A percentile compares a stretch with the other conserved stretches of the same genome.
phyloP scores from a whole-genome alignment of 2,888 invertebrate species.

The Pandemis corylana region DNA sequence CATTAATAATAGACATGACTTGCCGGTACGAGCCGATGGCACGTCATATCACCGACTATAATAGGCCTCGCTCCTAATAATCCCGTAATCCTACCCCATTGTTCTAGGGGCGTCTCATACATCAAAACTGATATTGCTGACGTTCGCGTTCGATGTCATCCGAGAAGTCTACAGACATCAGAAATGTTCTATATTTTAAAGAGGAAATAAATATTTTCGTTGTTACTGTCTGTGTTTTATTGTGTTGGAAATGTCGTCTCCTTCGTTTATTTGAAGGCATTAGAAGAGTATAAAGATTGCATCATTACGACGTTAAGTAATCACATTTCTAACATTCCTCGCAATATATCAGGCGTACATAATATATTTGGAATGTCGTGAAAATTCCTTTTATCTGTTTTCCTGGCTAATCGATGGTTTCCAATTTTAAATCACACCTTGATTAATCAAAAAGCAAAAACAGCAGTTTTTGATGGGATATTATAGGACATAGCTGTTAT shows the following conservation, averaged over 20 bases:
- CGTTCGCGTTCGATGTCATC: constrained; percentile 19
- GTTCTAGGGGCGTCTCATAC: constrained; percentile 43
- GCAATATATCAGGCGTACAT: no score
- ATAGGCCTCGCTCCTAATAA: constrained; percentile 13
- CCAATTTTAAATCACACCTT: no score
- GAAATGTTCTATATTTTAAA: constrained; percentile 25
- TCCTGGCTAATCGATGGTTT: no score
- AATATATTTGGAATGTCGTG: no score
- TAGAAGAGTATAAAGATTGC: no score
- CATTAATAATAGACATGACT: constrained; percentile 33
- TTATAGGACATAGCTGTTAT: no score
- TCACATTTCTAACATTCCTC: no score
- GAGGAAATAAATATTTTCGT: constrained; percentile 30
- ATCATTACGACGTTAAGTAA: no score
- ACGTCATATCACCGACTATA: constrained; percentile 11
- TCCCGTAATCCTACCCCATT: constrained; percentile 35
- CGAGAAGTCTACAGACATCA: constrained; percentile 23
- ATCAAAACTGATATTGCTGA: constrained; percentile 40
- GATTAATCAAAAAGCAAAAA: no score
- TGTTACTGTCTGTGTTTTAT: constrained; percentile 29
- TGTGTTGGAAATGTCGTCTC: not conserved
- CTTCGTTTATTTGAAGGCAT: not conserved
- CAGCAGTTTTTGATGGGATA: no score
- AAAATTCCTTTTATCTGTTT: no score
- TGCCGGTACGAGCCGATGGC: not conserved